Percentiles rank a stretch among this genome's conserved stretches.
Conservation (phyloP, 2,888 invertebrate genomes). For the Lissonota sp. region DNA sequence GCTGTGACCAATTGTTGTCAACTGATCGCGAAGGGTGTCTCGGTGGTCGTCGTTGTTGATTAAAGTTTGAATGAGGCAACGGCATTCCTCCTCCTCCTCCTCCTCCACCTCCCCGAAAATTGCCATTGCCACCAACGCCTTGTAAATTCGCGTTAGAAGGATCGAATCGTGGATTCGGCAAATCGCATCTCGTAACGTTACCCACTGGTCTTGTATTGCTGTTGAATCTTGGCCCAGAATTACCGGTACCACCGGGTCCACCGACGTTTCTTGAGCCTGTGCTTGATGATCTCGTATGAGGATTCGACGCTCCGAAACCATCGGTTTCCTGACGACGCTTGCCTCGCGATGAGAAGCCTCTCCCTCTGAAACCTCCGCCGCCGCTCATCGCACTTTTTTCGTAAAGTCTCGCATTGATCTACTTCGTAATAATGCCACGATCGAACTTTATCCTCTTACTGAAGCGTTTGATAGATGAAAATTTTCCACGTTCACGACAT, state of each 20-base stretch:
- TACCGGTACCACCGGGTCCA: background rate
- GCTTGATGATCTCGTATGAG: background rate
- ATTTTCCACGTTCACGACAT: background rate
- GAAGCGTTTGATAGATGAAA: background rate
- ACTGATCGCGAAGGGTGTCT: constrained; percentile 44
- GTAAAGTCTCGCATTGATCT: constrained; percentile 33
- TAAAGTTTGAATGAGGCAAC: constrained; percentile 60
- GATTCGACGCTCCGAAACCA: constrained; percentile 55
- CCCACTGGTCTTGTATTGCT: constrained; percentile 1
- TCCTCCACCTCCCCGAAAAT: constrained; percentile 1
- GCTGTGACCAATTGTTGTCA: constrained; percentile 29
- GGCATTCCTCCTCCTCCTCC: background rate
- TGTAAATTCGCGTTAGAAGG: background rate
- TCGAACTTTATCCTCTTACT: background rate
- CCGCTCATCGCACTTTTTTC: constrained; percentile 74
- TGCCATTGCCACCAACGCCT: background rate
- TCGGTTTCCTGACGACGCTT: constrained; percentile 62
- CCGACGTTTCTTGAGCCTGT: background rate
- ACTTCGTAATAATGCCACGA: background rate
- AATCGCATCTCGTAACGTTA: background rate
- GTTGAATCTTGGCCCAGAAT: background rate
- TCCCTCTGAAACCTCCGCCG: constrained; percentile 75
- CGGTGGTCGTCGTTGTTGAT: constrained; percentile 52
- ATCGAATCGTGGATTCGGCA: background rate
- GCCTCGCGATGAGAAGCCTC: constrained; percentile 75